These are phyloP conservation scores for Drosophila siamana DNA, from an alignment of 2,888 invertebrate genomes.

Conservation along the genomic window DNA sequence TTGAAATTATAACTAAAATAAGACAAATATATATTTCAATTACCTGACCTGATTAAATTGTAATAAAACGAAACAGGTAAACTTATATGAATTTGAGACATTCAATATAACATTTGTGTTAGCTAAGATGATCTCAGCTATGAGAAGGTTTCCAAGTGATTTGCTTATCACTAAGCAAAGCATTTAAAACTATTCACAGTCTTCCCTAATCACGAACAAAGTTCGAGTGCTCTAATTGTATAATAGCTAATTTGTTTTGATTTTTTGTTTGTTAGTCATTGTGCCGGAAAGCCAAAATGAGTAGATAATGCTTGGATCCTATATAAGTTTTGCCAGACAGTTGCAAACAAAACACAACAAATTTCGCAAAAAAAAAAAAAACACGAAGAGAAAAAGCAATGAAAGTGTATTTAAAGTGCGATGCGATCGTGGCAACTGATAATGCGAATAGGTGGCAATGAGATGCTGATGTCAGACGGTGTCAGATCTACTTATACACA, in stretches of 20 bases:
- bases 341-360: conserved; percentile 24
- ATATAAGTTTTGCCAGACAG: conserved; percentile 69
- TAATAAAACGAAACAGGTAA: conserved; percentile 1
- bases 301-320: conserved; percentile 20
- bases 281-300: conserved; percentile 38
- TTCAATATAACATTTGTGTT: neutral
- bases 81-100: neutral
- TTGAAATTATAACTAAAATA: no score
- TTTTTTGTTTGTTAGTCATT: conserved; percentile 71
- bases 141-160: conserved; percentile 5
- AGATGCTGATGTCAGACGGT: conserved; percentile 60
- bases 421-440: conserved; percentile 55
- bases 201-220: conserved; percentile 60
- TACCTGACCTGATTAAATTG: neutral
- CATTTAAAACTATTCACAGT: conserved; percentile 53
- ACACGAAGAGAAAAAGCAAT: conserved; percentile 9
- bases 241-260: conserved; percentile 66
- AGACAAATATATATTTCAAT: no score
- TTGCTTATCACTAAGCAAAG: conserved; percentile 37
- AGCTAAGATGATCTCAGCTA: conserved; percentile 12
- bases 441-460: conserved; percentile 48
- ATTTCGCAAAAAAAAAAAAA: conserved; percentile 17
- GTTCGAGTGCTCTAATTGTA: conserved; percentile 55
- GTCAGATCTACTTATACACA: conserved; percentile 36
- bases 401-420: conserved; percentile 52